Conservation (phyloP, 2,113 vertebrate genomes). For the Rhipidura dahli region DNA sequence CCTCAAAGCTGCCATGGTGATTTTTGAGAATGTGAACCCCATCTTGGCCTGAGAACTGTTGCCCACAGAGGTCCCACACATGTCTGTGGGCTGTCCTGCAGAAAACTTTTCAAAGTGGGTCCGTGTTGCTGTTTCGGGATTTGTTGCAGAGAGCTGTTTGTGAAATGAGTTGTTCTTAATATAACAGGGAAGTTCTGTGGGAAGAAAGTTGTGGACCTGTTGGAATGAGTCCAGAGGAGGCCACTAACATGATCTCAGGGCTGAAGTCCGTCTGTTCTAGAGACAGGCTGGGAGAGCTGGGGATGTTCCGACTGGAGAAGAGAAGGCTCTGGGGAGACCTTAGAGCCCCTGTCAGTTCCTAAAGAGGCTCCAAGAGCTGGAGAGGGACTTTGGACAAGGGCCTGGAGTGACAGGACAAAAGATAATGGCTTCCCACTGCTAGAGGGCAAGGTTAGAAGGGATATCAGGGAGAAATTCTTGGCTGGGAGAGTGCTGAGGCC, state of each 20-base stretch:
- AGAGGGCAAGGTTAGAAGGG: neutral
- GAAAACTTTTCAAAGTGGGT: neutral
- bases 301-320: neutral
- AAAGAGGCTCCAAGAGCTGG: neutral
- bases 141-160: neutral
- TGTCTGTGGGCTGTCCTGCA: neutral
- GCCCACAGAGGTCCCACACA: rapidly evolving
- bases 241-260: neutral
- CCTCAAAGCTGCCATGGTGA: too few species aligned
- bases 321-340: neutral
- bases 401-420: neutral
- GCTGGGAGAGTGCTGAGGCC: neutral
- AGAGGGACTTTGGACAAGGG: neutral
- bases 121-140: rapidly evolving
- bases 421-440: neutral
- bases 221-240: neutral
- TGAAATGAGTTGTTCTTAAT: neutral
- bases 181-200: neutral
- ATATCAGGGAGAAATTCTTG: neutral
- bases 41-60: neutral
- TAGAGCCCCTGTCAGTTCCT: neutral
- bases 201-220: neutral
- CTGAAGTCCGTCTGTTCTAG: too few species aligned
- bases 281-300: neutral
- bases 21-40: neutral